Evolutionary conservation across 2,888 invertebrate species (phyloP), one percentile per base, ranked within the genome.

Genomic region (Cantharis nigra): DNA sequence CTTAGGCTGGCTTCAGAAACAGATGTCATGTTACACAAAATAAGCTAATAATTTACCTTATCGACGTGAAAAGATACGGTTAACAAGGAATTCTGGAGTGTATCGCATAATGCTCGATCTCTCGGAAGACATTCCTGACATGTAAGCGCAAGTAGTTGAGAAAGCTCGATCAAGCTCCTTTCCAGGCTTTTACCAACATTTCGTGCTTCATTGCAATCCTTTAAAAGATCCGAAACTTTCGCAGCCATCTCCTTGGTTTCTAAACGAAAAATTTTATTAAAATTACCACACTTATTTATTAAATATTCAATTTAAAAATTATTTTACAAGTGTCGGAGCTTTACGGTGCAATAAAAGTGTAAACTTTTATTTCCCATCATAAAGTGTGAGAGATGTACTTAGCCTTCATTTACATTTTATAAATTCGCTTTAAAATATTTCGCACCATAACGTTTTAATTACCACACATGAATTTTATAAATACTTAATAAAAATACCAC

Each of bases 31-130:
- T 7, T n/a, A 49, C n/a, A n/a, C 49, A 49, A n/a, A 20, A 70
- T 49, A 62, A 72, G 69, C 69, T 65, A 78, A 28, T 23, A 33
- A 83, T 87, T 88, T 85, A 93, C 93, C 89, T 91, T 90, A 82
- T 93, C 92, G 81, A 92, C 90, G 70, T 90, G 90, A 83, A 93
- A 90, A 76, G 90, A 90, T 76, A 94, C 89, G 80, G 93, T 93
- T 81, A 95, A 90, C 63, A 93, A 93, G 79, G 93, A 90, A 72
- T 94, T 91, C 85, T 94, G 93, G 81, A 96, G 89, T 13, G 94
- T 94, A 81, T 94, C 94, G 86, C 95, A 96, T 0, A 96, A 90
- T 65, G 93, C 91, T 28, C 93, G 90, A 88, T 95, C 95, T 83
- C 93, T 92, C 74, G 90, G 88, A 70, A 90, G 90, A 86, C 96